Conservation (phyloP, 2,113 vertebrate species). For the Podarcis muralis region DNA sequence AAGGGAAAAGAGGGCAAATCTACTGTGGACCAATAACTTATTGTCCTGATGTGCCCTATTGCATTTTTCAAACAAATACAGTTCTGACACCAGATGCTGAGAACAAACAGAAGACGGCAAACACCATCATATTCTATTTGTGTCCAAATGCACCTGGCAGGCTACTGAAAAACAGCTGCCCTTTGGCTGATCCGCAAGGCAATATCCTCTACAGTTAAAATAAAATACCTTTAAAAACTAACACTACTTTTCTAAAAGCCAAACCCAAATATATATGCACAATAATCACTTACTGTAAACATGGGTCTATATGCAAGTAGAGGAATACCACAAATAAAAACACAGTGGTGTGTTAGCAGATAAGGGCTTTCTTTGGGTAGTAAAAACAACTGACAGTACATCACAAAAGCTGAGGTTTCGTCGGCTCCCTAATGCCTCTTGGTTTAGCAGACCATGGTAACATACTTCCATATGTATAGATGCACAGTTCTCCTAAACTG, state of each 20-base stretch:
- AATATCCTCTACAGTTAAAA: neutral
- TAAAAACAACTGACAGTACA: neutral
- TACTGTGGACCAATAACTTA: neutral
- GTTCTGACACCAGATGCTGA: neutral
- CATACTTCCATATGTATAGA: neutral
- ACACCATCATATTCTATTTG: neutral
- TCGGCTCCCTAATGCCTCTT: neutral
- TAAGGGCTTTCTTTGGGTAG: neutral
- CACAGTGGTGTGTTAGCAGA: too few species aligned
- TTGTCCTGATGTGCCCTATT: neutral
- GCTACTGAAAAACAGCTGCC: neutral
- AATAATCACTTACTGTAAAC: neutral
- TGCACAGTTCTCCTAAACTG: neutral
- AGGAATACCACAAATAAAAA: neutral
- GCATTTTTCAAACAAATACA: neutral
- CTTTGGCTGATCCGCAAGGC: neutral
- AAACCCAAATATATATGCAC: neutral
- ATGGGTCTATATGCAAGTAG: neutral
- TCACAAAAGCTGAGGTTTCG: neutral
- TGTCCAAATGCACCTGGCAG: neutral
- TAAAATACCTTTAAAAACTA: neutral
- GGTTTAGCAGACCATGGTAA: neutral
- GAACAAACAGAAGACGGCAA: neutral
- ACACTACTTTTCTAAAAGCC: neutral
- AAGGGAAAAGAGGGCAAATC: neutral